Conservation (phyloP, 2,113 vertebrate genomes). For the Oncorhynchus gorbuscha region DNA sequence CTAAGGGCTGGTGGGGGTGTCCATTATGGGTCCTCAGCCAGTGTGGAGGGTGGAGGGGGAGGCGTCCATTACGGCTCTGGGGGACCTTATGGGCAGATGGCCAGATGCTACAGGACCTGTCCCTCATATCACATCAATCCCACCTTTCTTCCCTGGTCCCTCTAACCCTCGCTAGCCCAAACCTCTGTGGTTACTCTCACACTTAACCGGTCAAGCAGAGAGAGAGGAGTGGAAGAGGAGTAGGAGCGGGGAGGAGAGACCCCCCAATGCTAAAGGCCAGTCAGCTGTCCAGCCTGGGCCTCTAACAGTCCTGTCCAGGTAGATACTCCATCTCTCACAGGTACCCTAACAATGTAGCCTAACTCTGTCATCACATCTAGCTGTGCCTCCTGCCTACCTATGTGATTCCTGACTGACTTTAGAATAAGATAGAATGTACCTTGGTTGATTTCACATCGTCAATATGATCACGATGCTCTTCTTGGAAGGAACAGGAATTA, state of each 20-base stretch:
- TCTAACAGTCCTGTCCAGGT: slow-evolving; percentile 7
- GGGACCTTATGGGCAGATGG: slow-evolving; percentile 73
- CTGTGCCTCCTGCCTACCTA: not conserved
- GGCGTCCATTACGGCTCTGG: slow-evolving; percentile 69
- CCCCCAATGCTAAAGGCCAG: not conserved
- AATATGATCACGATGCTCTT: slow-evolving; percentile 3
- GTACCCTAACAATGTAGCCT: not conserved
- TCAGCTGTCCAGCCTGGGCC: not conserved
- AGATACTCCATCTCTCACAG: not conserved
- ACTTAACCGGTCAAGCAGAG: slow-evolving; percentile 56
- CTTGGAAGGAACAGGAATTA: slow-evolving; percentile 39
- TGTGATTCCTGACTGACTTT: not conserved
- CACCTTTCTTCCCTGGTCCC: slow-evolving; percentile 70
- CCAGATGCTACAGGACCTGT: slow-evolving; percentile 68
- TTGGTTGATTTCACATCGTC: slow-evolving; percentile 19
- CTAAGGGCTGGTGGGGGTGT: slow-evolving; percentile 55
- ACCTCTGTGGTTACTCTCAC: slow-evolving; percentile 39
- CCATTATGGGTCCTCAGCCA: slow-evolving; percentile 60
- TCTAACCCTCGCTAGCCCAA: slow-evolving; percentile 32
- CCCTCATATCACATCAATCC: slow-evolving; percentile 62
- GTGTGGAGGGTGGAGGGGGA: slow-evolving; percentile 39
- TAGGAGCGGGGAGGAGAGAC: slow-evolving; percentile 17
- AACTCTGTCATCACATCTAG: slow-evolving; percentile 18
- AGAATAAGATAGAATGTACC: not conserved
- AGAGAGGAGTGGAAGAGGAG: slow-evolving; percentile 35